Conservation (phyloP, 1,140 invertebrate species). For the Achroia grisella region DNA sequence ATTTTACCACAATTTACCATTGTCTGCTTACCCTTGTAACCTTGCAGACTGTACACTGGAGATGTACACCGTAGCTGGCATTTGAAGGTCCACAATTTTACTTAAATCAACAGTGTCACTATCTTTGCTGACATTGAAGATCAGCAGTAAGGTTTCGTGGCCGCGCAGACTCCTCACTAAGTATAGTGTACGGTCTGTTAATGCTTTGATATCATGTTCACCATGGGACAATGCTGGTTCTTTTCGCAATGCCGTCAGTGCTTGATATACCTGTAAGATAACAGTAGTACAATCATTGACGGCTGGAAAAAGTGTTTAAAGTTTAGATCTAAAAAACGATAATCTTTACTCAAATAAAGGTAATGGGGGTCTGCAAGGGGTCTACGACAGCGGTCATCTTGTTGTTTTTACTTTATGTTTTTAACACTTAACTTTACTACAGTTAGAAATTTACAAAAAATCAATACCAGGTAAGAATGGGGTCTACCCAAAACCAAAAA, state of each 20-base stretch:
- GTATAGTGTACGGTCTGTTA: slow-evolving; percentile 37
- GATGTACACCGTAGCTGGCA: slow-evolving; percentile 41
- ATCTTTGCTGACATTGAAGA: slow-evolving; percentile 50
- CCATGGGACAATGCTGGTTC: slow-evolving; percentile 48
- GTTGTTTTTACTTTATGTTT: no score
- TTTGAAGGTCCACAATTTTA: slow-evolving; percentile 29
- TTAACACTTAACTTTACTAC: no score
- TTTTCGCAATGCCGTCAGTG: slow-evolving; percentile 40
- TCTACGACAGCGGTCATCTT: no score
- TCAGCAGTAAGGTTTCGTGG: slow-evolving; percentile 42
- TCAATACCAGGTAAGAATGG: no score
- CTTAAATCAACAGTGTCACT: slow-evolving; percentile 36
- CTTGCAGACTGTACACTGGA: slow-evolving; percentile 48
- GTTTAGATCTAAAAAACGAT: no score
- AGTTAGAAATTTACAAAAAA: no score
- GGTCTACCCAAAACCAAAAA: no score
- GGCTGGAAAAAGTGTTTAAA: neutral
- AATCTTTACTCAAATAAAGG: no score
- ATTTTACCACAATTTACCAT: no score
- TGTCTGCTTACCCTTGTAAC: slow-evolving; percentile 35
- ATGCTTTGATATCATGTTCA: slow-evolving; percentile 44
- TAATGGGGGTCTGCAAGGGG: no score
- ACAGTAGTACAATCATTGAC: neutral
- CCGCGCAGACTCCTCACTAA: slow-evolving; percentile 38
- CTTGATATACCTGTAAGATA: slow-evolving; percentile 63